phyloP scores from a whole-genome alignment of 2,797 vertebrate species.

The Cygnus olor region DNA sequence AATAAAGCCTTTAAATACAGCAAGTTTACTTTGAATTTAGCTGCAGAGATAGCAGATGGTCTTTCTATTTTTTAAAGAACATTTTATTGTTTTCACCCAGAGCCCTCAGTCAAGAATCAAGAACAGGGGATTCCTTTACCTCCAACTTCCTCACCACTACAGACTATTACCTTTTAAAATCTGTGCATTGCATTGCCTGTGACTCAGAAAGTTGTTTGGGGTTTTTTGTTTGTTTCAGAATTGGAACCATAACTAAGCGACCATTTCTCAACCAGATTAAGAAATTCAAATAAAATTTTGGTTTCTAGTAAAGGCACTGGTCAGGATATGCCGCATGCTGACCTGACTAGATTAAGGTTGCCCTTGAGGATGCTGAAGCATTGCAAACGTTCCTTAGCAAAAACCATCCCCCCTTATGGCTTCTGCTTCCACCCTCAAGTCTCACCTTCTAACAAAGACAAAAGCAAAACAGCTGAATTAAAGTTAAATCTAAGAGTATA shows the following conservation, averaged over 20 bases:
- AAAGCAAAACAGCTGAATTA: background rate
- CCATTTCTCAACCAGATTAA: background rate
- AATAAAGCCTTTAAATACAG: background rate
- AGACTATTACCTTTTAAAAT: background rate
- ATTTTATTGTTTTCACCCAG: constrained; percentile 5
- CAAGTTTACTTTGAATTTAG: background rate
- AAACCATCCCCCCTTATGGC: background rate
- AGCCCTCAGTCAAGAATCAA: background rate
- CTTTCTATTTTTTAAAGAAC: background rate
- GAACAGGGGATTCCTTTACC: constrained; percentile 43
- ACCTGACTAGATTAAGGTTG: background rate
- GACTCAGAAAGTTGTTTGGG: constrained; percentile 13
- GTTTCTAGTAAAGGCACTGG: constrained; percentile 7
- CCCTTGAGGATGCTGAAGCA: background rate
- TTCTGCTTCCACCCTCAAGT: background rate
- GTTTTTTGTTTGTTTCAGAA: background rate
- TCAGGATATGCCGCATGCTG: background rate
- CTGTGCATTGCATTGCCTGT: background rate
- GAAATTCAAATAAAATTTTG: background rate
- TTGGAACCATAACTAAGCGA: background rate
- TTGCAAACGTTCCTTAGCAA: background rate
- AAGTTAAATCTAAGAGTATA: background rate
- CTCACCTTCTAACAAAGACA: background rate
- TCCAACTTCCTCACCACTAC: constrained; percentile 30
- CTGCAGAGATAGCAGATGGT: background rate